Evolutionary conservation across 2,888 invertebrate species (phyloP).

Genomic region (Brachyptera putata): DNA sequence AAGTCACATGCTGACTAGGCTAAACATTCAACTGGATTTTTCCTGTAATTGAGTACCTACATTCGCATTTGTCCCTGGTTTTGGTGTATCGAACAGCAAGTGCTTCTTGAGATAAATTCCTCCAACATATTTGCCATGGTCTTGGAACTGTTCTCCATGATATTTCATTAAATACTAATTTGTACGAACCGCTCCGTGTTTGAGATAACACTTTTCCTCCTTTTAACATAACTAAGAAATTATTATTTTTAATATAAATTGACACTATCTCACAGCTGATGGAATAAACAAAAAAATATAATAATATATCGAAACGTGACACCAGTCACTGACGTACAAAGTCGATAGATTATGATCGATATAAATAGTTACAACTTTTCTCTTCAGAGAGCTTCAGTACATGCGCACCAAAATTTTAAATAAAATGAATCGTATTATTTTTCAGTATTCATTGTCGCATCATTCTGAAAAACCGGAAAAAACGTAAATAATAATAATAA

Average conservation of each 20-base stretch:
- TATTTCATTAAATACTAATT: background rate
- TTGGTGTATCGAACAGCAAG: constrained; percentile 59
- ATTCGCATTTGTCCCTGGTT: constrained; percentile 65
- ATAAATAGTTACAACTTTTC: too few relatives aligned
- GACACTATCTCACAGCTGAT: constrained; percentile 16
- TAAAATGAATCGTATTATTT: background rate
- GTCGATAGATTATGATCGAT: too few relatives aligned
- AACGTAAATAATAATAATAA: too few relatives aligned
- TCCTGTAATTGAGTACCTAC: too few relatives aligned
- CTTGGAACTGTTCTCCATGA: background rate
- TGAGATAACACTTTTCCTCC: constrained; percentile 1
- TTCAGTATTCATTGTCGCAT: too few relatives aligned
- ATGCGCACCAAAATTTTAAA: too few relatives aligned
- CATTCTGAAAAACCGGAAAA: too few relatives aligned
- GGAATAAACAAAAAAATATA: constrained; percentile 2
- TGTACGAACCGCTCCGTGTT: background rate
- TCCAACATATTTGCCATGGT: constrained; percentile 7
- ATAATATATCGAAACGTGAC: background rate
- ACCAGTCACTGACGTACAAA: background rate
- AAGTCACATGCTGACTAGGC: too few relatives aligned
- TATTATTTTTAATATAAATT: background rate
- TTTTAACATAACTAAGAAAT: constrained; percentile 3
- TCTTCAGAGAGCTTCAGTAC: too few relatives aligned
- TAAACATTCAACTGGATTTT: too few relatives aligned
- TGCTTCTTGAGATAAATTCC: constrained; percentile 38